Percentiles rank a stretch among this genome's conserved stretches.
These are phyloP conservation scores for Chloropsis cyanopogon DNA, from an alignment of 2,113 vertebrate genomes.

Conservation along the genomic window DNA sequence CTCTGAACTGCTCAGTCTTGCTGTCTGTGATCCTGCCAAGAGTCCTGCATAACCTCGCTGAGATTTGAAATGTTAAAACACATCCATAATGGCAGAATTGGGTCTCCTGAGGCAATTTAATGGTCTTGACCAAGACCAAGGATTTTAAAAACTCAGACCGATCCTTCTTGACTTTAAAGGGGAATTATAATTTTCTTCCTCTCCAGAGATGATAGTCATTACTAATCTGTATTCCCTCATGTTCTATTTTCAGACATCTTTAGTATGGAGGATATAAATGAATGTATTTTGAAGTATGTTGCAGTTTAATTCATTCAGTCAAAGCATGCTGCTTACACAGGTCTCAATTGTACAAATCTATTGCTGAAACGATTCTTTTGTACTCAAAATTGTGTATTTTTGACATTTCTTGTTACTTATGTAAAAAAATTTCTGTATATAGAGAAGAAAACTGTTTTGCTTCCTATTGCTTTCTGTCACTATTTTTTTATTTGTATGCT, in stretches of 20 bases:
- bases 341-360: conserved; percentile 38
- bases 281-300: conserved; percentile 50
- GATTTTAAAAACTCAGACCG: conserved; percentile 16
- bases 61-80: neutral
- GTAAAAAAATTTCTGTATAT: conserved; percentile 64
- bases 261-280: conserved; percentile 42
- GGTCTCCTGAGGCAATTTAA: neutral
- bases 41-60: neutral
- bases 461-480: neutral
- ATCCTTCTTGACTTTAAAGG: neutral
- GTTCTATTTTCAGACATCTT: neutral
- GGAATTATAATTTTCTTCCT: neutral
- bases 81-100: neutral
- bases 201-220: neutral
- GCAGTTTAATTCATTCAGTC: conserved; percentile 34
- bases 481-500: neutral
- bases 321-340: conserved; percentile 62
- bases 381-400: conserved; percentile 45
- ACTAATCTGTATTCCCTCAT: neutral
- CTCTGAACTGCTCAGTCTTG: conserved; percentile 9
- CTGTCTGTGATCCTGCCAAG: neutral
- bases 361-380: conserved; percentile 55
- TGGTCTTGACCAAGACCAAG: neutral
- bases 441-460: conserved; percentile 44
- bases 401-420: conserved; percentile 57